These are phyloP conservation scores for Poecilia picta DNA, from an alignment of 2,797 vertebrate species.

Conservation along the genomic window DNA sequence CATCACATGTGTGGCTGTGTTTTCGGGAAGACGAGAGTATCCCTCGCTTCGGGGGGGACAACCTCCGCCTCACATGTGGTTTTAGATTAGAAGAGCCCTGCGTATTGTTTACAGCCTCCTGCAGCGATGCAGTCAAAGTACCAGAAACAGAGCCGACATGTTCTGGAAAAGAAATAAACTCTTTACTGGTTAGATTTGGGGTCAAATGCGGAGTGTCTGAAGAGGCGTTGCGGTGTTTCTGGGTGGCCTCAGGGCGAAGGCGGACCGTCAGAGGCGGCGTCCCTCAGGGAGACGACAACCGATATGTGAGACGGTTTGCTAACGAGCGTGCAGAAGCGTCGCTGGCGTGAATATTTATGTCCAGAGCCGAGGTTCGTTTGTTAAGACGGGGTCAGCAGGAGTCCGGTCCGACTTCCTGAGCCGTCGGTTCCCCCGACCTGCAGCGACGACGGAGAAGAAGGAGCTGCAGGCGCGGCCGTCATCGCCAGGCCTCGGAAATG, in stretches of 20 bases:
- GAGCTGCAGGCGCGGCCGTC: slow-evolving; percentile 74
- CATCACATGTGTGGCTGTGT: slow-evolving; percentile 61
- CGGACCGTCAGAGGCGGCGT: slow-evolving; percentile 58
- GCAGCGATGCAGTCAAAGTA: slow-evolving; percentile 18
- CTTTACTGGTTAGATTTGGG: background rate
- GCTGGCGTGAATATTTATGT: slow-evolving; percentile 11
- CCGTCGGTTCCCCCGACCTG: slow-evolving; percentile 65
- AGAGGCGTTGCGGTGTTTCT: slow-evolving; percentile 59
- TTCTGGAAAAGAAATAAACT: slow-evolving; percentile 15
- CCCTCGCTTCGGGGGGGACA: slow-evolving; percentile 57
- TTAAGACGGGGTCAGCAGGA: slow-evolving; percentile 42
- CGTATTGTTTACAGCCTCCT: slow-evolving; percentile 46
- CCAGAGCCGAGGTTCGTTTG: slow-evolving; percentile 29
- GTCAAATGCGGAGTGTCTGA: slow-evolving; percentile 15
- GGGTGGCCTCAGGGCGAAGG: slow-evolving; percentile 77
- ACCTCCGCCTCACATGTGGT: slow-evolving; percentile 60
- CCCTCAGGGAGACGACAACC: slow-evolving; percentile 72
- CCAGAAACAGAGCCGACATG: slow-evolving; percentile 26
- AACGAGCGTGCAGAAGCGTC: slow-evolving; percentile 37
- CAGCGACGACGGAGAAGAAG: slow-evolving; percentile 70
- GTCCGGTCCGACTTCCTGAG: slow-evolving; percentile 71
- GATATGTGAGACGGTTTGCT: slow-evolving; percentile 72
- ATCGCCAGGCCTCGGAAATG: slow-evolving; percentile 58
- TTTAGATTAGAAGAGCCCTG: slow-evolving; percentile 43
- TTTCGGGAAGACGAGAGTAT: slow-evolving; percentile 75